These are phyloP conservation scores for Erannis defoliaria DNA, from an alignment of 2,888 invertebrate species.

Conservation along the genomic window DNA sequence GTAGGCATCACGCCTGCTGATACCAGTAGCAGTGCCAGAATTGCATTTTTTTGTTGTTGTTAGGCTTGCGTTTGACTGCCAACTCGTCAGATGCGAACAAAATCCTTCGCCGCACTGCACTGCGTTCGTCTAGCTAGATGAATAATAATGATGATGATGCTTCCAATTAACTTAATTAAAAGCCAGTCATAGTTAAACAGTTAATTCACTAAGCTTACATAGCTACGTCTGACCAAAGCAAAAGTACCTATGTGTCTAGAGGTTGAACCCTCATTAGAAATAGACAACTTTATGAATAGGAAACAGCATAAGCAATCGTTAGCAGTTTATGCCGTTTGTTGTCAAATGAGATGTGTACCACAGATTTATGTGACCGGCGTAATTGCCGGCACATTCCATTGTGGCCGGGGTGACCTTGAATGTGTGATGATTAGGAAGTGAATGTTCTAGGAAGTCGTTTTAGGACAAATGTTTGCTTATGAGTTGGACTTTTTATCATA, in stretches of 20 bases:
- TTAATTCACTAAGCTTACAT: too few relatives aligned
- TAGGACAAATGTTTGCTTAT: neutral
- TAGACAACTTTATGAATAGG: conserved; percentile 30
- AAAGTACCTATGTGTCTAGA: conserved; percentile 5
- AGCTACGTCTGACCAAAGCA: neutral
- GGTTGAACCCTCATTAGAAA: conserved; percentile 21
- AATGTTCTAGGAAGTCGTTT: conserved; percentile 28
- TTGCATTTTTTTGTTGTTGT: too few relatives aligned
- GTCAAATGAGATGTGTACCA: conserved; percentile 31
- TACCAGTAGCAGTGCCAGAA: too few relatives aligned
- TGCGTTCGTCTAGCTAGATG: too few relatives aligned
- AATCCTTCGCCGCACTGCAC: too few relatives aligned
- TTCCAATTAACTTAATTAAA: neutral
- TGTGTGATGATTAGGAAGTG: conserved; percentile 26
- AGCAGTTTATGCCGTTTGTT: conserved; percentile 30
- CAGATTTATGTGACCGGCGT: conserved; percentile 26
- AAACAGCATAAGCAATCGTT: conserved; percentile 24
- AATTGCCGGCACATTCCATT: conserved; percentile 25
- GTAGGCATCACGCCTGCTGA: too few relatives aligned
- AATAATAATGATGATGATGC: neutral
- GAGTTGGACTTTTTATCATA: neutral
- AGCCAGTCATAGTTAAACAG: neutral
- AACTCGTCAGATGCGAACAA: too few relatives aligned
- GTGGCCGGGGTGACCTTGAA: conserved; percentile 20
- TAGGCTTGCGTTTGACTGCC: too few relatives aligned